These are phyloP conservation scores for Epinephelus lanceolatus DNA, from an alignment of 2,113 vertebrate genomes.

Conservation along the genomic window DNA sequence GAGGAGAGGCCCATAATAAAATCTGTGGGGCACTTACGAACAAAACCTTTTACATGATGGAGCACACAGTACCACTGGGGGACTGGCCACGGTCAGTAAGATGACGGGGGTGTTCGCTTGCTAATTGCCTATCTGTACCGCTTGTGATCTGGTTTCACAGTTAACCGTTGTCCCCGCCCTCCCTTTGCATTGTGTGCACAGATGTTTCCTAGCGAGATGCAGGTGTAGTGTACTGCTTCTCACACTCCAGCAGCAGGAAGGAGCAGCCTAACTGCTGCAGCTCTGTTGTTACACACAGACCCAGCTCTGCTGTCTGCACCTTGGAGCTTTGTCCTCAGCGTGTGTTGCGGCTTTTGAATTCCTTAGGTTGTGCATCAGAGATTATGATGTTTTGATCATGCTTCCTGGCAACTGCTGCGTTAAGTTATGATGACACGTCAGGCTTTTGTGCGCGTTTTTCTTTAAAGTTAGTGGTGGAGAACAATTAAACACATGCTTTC, in stretches of 20 bases:
- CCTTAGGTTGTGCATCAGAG: constrained; percentile 14
- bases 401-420: background rate
- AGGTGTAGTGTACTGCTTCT: constrained; percentile 70
- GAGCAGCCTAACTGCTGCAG: constrained; percentile 61
- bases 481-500: constrained; percentile 7
- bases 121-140: constrained; percentile 44
- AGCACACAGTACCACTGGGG: constrained; percentile 8
- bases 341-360: constrained; percentile 35
- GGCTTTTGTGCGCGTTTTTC: constrained; percentile 5
- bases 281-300: constrained; percentile 39
- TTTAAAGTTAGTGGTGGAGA: constrained; percentile 4
- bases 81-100: constrained; percentile 33
- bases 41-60: constrained; percentile 32
- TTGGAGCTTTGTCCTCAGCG: background rate
- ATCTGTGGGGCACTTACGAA: constrained; percentile 39
- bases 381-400: constrained; percentile 26
- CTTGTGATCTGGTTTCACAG: constrained; percentile 72
- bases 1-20: constrained; percentile 34
- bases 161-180: constrained; percentile 54
- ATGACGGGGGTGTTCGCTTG: constrained; percentile 35
- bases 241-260: constrained; percentile 70
- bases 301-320: constrained; percentile 15
- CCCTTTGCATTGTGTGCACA: constrained; percentile 68
- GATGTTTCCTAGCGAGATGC: constrained; percentile 74
- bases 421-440: background rate